Conservation (phyloP, 2,113 vertebrate genomes). For the cattle (Bos taurus) region DNA sequence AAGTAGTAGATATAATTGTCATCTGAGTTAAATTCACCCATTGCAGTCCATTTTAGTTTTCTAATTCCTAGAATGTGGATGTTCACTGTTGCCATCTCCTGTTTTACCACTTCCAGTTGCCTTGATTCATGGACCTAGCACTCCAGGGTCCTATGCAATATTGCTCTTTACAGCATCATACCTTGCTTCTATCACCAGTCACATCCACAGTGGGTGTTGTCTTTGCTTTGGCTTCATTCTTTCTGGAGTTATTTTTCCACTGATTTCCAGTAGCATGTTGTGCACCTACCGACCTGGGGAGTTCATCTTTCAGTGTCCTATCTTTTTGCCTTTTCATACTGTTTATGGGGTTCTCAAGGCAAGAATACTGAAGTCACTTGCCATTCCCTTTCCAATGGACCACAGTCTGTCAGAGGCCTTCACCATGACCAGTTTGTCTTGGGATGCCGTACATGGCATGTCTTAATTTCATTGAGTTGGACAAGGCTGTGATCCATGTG, state of each 20-base stretch:
- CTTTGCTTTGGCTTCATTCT: not conserved
- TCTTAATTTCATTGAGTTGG: not conserved
- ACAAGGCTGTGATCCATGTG: not conserved
- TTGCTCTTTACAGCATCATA: not conserved
- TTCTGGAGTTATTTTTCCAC: not conserved
- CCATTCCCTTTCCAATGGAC: not conserved
- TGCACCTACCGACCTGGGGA: not conserved
- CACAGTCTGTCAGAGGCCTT: not conserved
- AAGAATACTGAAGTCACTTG: not conserved
- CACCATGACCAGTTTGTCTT: not conserved
- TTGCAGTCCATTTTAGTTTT: too few species aligned
- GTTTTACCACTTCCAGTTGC: too few species aligned
- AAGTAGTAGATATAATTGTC: too few species aligned
- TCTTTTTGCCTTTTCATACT: not conserved
- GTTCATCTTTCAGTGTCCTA: not conserved
- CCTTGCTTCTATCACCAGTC: not conserved
- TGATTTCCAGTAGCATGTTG: not conserved
- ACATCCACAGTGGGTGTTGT: not conserved
- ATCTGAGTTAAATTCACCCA: too few species aligned
- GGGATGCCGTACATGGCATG: not conserved
- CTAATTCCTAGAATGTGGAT: too few species aligned
- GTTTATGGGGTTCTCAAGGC: not conserved
- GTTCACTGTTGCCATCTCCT: too few species aligned
- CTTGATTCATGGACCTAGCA: too few species aligned
- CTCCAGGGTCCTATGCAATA: too few species aligned